Evolutionary conservation across 2,888 invertebrate species (phyloP).

Genomic region (Chloroclysta siterata): DNA sequence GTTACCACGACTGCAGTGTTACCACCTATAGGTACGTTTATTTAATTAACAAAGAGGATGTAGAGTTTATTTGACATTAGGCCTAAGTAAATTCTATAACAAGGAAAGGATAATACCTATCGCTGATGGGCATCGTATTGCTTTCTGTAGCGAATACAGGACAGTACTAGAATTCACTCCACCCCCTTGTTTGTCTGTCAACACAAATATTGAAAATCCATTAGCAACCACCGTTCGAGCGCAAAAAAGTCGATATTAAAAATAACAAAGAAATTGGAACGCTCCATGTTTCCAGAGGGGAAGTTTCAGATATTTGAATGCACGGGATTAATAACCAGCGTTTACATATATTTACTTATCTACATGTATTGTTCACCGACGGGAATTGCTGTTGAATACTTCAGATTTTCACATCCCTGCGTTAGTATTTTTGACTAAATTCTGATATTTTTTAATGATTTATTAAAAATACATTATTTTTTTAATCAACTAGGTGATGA

Average conservation of each 20-base stretch:
- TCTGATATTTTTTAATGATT: not conserved
- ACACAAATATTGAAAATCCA: constrained; percentile 83
- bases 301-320: constrained; percentile 62
- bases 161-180: constrained; percentile 64
- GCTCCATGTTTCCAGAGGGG: constrained; percentile 62
- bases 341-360: constrained; percentile 19
- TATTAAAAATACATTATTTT: no score
- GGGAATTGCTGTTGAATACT: not conserved
- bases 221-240: constrained; percentile 74
- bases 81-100: no score
- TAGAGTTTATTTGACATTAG: no score
- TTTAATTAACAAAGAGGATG: no score
- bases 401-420: not conserved
- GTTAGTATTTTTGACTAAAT: not conserved
- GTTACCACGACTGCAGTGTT: not conserved
- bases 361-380: not conserved
- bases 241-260: constrained; percentile 77
- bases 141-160: constrained; percentile 15
- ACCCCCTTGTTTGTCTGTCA: constrained; percentile 77
- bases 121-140: not conserved
- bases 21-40: no score
- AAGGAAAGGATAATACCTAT: not conserved
- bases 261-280: constrained; percentile 73
- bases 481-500: no score
- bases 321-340: constrained; percentile 46